These are phyloP conservation scores for Melanophora roralis DNA, from an alignment of 2,888 invertebrate genomes.

Conservation along the genomic window DNA sequence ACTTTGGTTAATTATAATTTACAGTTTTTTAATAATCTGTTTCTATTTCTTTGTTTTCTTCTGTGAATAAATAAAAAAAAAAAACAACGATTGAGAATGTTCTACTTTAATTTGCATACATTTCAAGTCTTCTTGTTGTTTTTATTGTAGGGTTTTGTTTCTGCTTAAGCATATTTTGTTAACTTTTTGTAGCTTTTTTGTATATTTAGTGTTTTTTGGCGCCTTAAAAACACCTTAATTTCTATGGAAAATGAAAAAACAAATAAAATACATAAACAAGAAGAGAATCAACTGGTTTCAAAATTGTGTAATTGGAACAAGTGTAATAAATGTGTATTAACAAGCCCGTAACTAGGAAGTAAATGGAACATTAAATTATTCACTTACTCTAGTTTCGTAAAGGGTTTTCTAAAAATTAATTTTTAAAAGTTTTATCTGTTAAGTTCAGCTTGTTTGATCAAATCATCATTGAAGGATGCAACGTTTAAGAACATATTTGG, in stretches of 20 bases:
- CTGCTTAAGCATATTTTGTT: background rate
- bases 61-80: background rate
- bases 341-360: conserved; percentile 12
- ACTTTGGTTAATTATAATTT: conserved; percentile 39
- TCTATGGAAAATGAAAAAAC: background rate
- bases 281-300: conserved; percentile 3
- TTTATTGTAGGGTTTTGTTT: background rate
- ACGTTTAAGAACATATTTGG: no score
- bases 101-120: background rate
- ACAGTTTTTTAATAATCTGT: conserved; percentile 9
- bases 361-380: conserved; percentile 20
- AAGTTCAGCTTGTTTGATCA: no score
- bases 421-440: no score
- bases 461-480: no score
- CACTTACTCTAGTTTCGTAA: conserved; percentile 26
- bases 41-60: background rate
- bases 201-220: background rate
- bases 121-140: conserved; percentile 4
- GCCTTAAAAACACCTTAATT: background rate
- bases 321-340: conserved; percentile 4
- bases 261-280: background rate
- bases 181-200: background rate
- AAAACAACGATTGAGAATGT: conserved; percentile 2
- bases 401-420: no score
- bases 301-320: conserved; percentile 35